A percentile compares a stretch with the other conserved stretches of the same genome.
phyloP scores from a whole-genome alignment of 2,113 vertebrate genomes.

The Conger conger region DNA sequence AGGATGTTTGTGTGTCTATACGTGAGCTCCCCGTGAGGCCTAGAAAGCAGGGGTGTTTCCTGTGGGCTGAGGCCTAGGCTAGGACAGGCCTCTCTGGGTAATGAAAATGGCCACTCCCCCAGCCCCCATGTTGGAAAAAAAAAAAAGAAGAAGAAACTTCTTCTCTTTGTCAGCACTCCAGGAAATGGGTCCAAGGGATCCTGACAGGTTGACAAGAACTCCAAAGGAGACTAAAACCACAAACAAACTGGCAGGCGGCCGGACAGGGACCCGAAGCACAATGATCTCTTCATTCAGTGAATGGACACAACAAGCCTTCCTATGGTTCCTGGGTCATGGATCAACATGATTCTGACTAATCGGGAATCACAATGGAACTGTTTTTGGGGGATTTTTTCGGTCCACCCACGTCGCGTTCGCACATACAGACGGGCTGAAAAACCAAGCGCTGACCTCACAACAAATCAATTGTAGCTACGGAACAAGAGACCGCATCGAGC shows the following conservation, averaged over 20 bases:
- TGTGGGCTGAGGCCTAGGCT: constrained; percentile 18
- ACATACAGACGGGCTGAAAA: constrained; percentile 28
- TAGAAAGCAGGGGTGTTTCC: constrained; percentile 43
- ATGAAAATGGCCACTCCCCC: neutral
- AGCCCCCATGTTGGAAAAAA: neutral
- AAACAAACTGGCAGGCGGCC: neutral
- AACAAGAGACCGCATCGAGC: neutral
- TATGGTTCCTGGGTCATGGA: neutral
- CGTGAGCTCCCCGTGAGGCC: constrained; percentile 56
- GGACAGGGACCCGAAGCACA: neutral
- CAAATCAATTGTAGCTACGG: neutral
- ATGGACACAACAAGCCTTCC: neutral
- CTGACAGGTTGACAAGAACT: constrained; percentile 13
- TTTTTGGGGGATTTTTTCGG: too few species aligned
- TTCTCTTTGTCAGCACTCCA: neutral
- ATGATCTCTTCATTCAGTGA: neutral
- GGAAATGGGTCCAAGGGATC: constrained; percentile 23
- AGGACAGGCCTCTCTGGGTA: neutral
- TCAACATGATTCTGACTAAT: neutral
- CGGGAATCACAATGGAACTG: neutral
- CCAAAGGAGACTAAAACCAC: neutral
- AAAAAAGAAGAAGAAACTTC: too few species aligned
- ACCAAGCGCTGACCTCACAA: neutral
- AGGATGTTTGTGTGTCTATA: constrained; percentile 55
- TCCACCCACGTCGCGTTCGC: neutral